Percentiles rank a stretch among this genome's conserved stretches.
Evolutionary conservation across 2,797 vertebrate genomes (phyloP).

Genomic region (Lates japonicus): DNA sequence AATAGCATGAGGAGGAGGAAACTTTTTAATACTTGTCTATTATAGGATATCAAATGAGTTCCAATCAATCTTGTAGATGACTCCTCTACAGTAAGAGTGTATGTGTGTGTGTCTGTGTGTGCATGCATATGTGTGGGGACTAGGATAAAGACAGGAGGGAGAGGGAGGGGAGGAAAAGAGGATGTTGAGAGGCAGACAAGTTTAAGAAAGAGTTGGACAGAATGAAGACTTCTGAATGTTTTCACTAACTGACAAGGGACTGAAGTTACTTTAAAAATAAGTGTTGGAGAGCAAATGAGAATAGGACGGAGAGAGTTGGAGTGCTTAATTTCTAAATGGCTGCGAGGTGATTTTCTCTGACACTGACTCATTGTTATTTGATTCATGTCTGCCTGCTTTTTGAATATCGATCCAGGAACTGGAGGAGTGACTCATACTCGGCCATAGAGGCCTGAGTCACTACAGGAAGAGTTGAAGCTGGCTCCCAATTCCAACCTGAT

Average conservation of each 20-base stretch:
- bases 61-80: slow-evolving; percentile 70
- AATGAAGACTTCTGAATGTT: slow-evolving; percentile 39
- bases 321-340: slow-evolving; percentile 80
- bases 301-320: slow-evolving; percentile 34
- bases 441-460: slow-evolving; percentile 75
- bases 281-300: slow-evolving; percentile 47
- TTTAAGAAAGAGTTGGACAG: slow-evolving; percentile 25
- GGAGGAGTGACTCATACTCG: slow-evolving; percentile 71
- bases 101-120: slow-evolving; percentile 11
- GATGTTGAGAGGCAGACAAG: slow-evolving; percentile 17
- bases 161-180: slow-evolving; percentile 11
- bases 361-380: slow-evolving; percentile 81
- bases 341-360: slow-evolving; percentile 71
- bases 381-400: slow-evolving; percentile 80
- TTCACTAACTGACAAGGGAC: slow-evolving; percentile 11
- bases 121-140: not conserved
- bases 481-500: slow-evolving; percentile 49
- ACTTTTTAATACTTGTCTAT: slow-evolving; percentile 72
- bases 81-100: slow-evolving; percentile 40
- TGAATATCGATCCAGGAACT: slow-evolving; percentile 79
- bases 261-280: slow-evolving; percentile 47
- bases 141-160: slow-evolving; percentile 43
- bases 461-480: slow-evolving; percentile 63
- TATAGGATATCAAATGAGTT: slow-evolving; percentile 63
- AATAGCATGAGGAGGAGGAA: slow-evolving; percentile 64